Evolutionary conservation across 2,797 vertebrate species (phyloP), one percentile per base, ranked within the genome.

Genomic region (Sebastes nivosus): DNA sequence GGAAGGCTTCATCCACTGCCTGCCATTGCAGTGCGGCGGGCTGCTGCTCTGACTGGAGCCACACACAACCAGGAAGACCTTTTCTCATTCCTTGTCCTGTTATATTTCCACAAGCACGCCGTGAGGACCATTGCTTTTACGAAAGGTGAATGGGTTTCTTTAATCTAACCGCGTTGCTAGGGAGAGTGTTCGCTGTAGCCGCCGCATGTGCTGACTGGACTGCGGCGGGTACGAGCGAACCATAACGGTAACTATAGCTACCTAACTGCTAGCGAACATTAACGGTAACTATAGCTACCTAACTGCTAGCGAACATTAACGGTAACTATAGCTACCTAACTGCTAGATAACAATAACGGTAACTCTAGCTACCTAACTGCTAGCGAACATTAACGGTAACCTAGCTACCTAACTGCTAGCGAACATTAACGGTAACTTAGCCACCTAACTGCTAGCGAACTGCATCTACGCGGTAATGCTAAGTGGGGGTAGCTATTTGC

Each of bases 21-120:
- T 95, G 95, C 95, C 93, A 95, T 95, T 95, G 95, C 95, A 92
- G 94, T 95, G 94, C 92, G 91, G 95, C 93, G 88, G 92, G 92
- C 93, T 72, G 94, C 93, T 93, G 93, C 94, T 93, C 92, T 86
- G 42, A 42, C 38, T 42, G 93, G 89, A 92, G 85, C 89, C 81
- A 87, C 90, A 42, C 38, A 42, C 38, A 42, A 88, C 83, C 77
- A 83, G 87, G 85, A 91, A 88, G 76, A 88, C 60, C 76, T 81
- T 58, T 16, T 84, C 58, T 42, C 75, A 29, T 70, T 81, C 71
- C 63, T 55, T 84, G 38, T 83, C 75, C 71, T 85, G 67, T 86
- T 72, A 90, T 77, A 89, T 86, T 87, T 84, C 83, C 80, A 81
- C 81, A 84, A 86, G 84, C 82, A 80, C 87, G 88, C 82, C 83